These are phyloP conservation scores for Carcina quercana DNA, from an alignment of 2,888 invertebrate genomes.

Conservation along the genomic window DNA sequence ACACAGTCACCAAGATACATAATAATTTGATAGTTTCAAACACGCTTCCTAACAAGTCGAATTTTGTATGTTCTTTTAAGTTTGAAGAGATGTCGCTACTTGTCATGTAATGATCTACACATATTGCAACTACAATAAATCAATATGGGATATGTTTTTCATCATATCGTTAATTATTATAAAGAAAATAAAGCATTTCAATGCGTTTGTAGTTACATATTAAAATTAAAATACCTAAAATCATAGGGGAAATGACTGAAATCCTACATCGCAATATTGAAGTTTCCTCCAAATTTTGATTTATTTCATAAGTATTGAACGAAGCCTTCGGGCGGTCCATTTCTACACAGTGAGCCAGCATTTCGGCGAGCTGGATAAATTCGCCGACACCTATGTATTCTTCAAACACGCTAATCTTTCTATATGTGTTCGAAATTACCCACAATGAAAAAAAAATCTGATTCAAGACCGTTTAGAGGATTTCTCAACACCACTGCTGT, in stretches of 20 bases:
- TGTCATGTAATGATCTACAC: too few species aligned
- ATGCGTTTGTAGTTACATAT: too few species aligned
- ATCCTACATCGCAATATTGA: conserved; percentile 38
- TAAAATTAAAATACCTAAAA: too few species aligned
- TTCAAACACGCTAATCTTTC: conserved; percentile 42
- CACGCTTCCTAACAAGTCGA: too few species aligned
- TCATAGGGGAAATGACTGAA: too few species aligned
- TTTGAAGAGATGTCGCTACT: conserved; percentile 6
- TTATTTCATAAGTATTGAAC: conserved; percentile 6
- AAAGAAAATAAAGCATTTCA: too few species aligned
- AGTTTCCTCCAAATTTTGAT: conserved; percentile 17
- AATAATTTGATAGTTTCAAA: too few species aligned
- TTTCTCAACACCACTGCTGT: conserved; percentile 62
- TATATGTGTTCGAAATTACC: conserved; percentile 50
- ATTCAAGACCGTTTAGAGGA: conserved; percentile 62
- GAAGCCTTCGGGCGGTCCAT: conserved; percentile 35
- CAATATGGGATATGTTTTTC: too few species aligned
- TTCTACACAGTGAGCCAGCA: conserved; percentile 62
- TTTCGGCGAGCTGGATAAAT: conserved; percentile 42
- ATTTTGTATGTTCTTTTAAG: neutral
- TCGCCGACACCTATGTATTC: conserved; percentile 38
- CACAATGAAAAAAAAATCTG: conserved; percentile 50
- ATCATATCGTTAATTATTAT: too few species aligned
- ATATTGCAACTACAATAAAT: too few species aligned
- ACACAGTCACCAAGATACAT: too few species aligned